Conservation (phyloP, 1,140 invertebrate genomes). For the Tetraneura akinire region DNA sequence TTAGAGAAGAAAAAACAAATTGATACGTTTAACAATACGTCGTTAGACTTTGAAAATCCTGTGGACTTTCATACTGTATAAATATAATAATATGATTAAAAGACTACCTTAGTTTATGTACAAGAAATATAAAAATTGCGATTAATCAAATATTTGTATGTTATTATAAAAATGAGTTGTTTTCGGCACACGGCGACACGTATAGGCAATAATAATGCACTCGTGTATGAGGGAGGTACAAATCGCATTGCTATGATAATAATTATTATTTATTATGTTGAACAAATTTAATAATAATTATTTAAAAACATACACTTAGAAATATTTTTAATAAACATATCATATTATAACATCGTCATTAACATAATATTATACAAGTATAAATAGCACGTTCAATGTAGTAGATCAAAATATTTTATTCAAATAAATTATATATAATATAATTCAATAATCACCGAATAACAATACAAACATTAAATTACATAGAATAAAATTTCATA, state of each 20-base stretch:
- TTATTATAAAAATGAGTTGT: neutral
- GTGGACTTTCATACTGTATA: neutral
- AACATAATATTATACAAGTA: too few species aligned
- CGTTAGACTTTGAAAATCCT: constrained; percentile 20
- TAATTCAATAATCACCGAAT: constrained; percentile 21
- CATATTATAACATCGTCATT: too few species aligned
- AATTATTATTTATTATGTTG: neutral
- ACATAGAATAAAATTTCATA: constrained; percentile 26
- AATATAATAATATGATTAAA: neutral
- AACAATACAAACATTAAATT: constrained; percentile 30
- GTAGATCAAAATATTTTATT: constrained; percentile 40
- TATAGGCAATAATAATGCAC: constrained; percentile 29
- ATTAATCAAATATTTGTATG: constrained; percentile 19
- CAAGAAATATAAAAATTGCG: neutral
- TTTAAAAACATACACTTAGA: too few species aligned
- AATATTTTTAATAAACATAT: too few species aligned
- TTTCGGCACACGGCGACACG: neutral
- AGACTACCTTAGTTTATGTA: neutral
- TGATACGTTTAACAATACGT: neutral
- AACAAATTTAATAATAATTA: neutral
- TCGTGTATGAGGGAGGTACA: neutral
- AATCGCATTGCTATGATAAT: too few species aligned
- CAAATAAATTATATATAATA: constrained; percentile 4
- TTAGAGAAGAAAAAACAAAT: neutral
- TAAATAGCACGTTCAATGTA: too few species aligned